Conservation (phyloP, 92 coral and sea anemone species). For the Montipora capitata region DNA sequence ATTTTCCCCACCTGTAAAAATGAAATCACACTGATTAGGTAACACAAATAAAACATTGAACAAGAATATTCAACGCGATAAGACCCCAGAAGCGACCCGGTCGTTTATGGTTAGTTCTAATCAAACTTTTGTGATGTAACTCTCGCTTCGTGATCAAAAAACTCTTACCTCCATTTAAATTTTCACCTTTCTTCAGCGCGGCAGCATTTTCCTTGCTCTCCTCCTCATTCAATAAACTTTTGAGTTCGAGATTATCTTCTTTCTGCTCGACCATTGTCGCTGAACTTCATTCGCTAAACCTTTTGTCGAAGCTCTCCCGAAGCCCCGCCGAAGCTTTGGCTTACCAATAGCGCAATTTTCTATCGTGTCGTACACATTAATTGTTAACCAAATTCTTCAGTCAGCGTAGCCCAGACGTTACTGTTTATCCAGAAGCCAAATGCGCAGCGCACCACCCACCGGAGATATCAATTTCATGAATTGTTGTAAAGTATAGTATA, state of each 20-base stretch:
- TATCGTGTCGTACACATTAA: no score
- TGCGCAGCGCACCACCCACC: background rate
- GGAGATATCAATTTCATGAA: background rate
- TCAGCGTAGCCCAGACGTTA: background rate
- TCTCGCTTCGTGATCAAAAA: background rate
- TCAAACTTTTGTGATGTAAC: no score
- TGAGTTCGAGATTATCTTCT: conserved; percentile 7
- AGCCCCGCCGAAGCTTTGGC: no score
- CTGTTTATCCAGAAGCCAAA: background rate
- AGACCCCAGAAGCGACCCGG: no score
- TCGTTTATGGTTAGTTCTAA: no score
- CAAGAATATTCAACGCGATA: no score
- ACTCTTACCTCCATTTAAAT: background rate
- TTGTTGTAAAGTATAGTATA: background rate
- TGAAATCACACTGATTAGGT: no score
- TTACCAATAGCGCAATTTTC: background rate
- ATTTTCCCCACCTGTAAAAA: background rate
- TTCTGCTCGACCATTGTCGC: conserved; percentile 2
- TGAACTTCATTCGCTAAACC: background rate
- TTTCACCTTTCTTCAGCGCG: background rate
- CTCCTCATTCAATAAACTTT: background rate
- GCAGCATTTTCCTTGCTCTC: background rate
- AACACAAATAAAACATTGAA: no score
- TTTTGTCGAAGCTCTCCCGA: background rate
- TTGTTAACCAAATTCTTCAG: background rate